A percentile compares a stretch with the other conserved stretches of the same genome.
Conservation (phyloP, 1,140 invertebrate genomes). For the Ptiloglossa arizonensis region DNA sequence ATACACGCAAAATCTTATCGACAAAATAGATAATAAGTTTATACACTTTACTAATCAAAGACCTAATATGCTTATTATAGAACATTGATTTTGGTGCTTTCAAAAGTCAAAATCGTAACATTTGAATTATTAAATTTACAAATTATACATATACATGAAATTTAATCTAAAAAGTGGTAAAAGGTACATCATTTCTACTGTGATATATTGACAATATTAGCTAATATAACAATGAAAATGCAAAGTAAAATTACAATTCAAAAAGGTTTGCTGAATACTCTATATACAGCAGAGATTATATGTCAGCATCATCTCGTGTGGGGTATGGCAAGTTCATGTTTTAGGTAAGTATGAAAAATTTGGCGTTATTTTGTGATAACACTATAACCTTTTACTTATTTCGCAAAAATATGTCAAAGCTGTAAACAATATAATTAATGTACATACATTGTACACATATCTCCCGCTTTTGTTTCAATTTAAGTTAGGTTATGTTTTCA, state of each 20-base stretch:
- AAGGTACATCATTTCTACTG: not conserved
- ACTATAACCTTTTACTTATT: not conserved
- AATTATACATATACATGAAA: not conserved
- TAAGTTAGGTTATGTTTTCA: slow-evolving; percentile 46
- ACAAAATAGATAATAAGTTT: not conserved
- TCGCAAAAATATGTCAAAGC: not conserved
- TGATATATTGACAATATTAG: not conserved
- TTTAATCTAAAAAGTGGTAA: not conserved
- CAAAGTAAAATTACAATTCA: slow-evolving; percentile 14
- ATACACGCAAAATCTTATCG: not conserved
- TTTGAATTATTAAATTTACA: too few species aligned
- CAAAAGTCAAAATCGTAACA: not conserved
- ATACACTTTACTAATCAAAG: slow-evolving; percentile 1
- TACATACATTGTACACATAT: not conserved
- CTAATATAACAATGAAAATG: not conserved
- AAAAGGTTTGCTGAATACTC: slow-evolving; percentile 21
- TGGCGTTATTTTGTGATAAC: not conserved
- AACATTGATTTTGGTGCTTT: not conserved
- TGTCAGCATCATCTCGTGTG: slow-evolving; percentile 52
- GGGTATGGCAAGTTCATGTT: slow-evolving; percentile 80
- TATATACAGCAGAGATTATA: slow-evolving; percentile 48
- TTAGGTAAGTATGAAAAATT: slow-evolving; percentile 67
- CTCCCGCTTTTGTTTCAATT: slow-evolving; percentile 21
- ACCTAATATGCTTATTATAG: not conserved
- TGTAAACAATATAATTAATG: not conserved